A percentile compares a stretch with the other conserved stretches of the same genome.
Conservation (phyloP, 2,113 vertebrate genomes). For the Tursiops truncatus region DNA sequence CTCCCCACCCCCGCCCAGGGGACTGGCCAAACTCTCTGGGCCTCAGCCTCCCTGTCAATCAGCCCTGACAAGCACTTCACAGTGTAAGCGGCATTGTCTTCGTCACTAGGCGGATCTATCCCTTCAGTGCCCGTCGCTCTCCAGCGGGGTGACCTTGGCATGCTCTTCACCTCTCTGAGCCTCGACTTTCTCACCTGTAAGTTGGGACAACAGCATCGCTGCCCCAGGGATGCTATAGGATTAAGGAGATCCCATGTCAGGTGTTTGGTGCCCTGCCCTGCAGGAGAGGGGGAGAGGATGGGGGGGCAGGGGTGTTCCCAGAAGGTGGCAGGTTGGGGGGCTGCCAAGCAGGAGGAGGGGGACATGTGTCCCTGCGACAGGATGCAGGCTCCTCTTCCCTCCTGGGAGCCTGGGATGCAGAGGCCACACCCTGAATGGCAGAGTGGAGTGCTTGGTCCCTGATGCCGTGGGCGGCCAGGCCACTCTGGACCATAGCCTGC, state of each 20-base stretch:
- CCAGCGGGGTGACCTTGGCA: not conserved
- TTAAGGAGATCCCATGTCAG: too few species aligned
- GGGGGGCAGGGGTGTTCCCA: not conserved
- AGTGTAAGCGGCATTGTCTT: rapidly evolving
- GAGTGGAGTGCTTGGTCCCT: not conserved
- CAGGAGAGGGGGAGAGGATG: not conserved
- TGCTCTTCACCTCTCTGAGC: not conserved
- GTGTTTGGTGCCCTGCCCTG: not conserved
- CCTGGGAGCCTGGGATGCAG: not conserved
- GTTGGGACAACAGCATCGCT: too few species aligned
- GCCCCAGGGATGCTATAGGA: not conserved
- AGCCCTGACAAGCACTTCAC: not conserved
- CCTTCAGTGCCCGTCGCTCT: not conserved
- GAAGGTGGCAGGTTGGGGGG: too few species aligned
- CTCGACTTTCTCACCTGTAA: not conserved
- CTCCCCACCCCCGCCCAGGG: not conserved
- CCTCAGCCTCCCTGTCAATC: not conserved
- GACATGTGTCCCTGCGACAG: too few species aligned
- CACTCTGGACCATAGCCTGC: not conserved
- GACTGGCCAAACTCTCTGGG: not conserved
- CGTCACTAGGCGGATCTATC: not conserved
- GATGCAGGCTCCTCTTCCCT: not conserved
- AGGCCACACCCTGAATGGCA: too few species aligned
- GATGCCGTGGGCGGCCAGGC: not conserved
- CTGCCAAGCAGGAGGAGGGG: not conserved